Evolutionary conservation across 92 coral and sea anemone genomes (phyloP), one percentile per base, ranked within the genome.

Genomic region (Hydrozoanthus gracilis): DNA sequence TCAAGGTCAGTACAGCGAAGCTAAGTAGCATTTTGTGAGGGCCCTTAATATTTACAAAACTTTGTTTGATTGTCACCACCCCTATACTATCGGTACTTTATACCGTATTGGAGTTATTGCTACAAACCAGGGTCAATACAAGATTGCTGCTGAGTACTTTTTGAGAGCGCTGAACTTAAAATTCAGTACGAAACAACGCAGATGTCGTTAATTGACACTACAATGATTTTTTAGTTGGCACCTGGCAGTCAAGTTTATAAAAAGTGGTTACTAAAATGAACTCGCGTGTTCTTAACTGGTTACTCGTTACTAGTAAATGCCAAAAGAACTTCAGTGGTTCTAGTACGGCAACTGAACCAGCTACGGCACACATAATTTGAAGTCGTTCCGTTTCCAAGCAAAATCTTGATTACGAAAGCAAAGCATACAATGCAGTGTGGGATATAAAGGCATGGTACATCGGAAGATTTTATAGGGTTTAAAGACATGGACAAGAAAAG

Each of bases 291-390:
- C 2, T 27, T 0, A 27, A 27, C 39, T 27, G 39, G 39, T 27
- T 27, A 27, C 1, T 2, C 39, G 39, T 27, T 27, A 2, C 2
- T 86, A 84, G 89, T 2, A 61, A 73, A 76, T 86, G 83, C 71
- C 84, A 86, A 61, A 61, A 76, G 46, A 77, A 77, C 55, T 87
- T 64, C 82, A 72, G 20, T 16, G 86, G 89, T 51, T 87, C 89
- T 3, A 78, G 89, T 49, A 8, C 73, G 17, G 82, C 86, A 66
- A 60, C 44, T 52, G 71, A 60, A 45, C 14, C 83, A 44, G 71
- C 83, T 60, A 71, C 83, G 3, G 83, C 83, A 6, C 15, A 13
- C 7, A 60, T 78, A 35, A 78, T 77, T 55, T 77, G 82, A 51
- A 77, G 8, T 12, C 52, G 51, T 6, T 55, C 82, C 0, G 18